These are phyloP conservation scores for Labia minor DNA, from an alignment of 2,888 invertebrate genomes.

Conservation along the genomic window DNA sequence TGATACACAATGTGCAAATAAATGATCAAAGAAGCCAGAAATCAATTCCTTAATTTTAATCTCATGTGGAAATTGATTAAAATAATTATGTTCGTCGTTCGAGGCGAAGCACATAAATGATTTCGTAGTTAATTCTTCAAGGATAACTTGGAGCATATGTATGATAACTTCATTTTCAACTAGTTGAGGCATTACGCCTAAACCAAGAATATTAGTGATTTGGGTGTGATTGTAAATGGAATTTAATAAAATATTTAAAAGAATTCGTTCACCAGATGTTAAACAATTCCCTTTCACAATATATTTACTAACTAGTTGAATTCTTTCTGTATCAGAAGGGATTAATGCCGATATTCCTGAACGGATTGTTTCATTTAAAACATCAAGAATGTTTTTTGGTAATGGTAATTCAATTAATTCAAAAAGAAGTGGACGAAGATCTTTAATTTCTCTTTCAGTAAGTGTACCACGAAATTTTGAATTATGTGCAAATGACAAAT, in stretches of 20 bases:
- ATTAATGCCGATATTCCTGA: slow-evolving; percentile 48
- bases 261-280: not conserved
- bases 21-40: not conserved
- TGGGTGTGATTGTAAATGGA: not conserved
- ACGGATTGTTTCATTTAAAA: slow-evolving; percentile 46
- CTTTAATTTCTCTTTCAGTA: slow-evolving; percentile 32
- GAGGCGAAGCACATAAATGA: no score
- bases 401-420: slow-evolving; percentile 32
- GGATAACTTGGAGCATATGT: no score
- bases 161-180: no score
- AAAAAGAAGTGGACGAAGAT: slow-evolving; percentile 45
- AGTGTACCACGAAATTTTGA: not conserved
- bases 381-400: slow-evolving; percentile 42
- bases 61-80: not conserved
- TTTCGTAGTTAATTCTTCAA: no score
- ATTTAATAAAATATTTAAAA: not conserved
- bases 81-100: no score
- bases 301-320: slow-evolving; percentile 46
- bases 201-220: not conserved
- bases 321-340: slow-evolving; percentile 47
- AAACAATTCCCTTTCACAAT: slow-evolving; percentile 33
- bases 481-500: not conserved
- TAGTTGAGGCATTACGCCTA: no score
- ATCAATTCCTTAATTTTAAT: not conserved
- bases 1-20: not conserved